A percentile compares a stretch with the other conserved stretches of the same genome.
These are phyloP conservation scores for Rhagonycha fulva DNA, from an alignment of 2,888 invertebrate species.

Conservation along the genomic window DNA sequence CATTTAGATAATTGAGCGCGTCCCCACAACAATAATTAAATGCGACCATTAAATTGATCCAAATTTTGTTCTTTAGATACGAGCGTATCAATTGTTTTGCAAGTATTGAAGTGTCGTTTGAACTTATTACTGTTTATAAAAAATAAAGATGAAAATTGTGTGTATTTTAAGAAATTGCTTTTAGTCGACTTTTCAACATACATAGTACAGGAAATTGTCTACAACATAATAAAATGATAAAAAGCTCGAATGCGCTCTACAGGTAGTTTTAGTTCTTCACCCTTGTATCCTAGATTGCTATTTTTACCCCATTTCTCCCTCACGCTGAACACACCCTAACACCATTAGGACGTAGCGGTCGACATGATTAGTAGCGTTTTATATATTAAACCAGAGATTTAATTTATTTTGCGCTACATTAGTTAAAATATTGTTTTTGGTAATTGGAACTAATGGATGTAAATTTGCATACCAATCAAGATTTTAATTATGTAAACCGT, in stretches of 20 bases:
- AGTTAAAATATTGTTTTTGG: slow-evolving; percentile 5
- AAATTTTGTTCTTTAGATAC: background rate
- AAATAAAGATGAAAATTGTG: background rate
- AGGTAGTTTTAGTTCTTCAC: slow-evolving; percentile 36
- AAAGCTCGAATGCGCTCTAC: slow-evolving; percentile 20
- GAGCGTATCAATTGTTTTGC: too few relatives aligned
- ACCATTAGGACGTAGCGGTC: slow-evolving; percentile 34
- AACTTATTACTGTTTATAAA: background rate
- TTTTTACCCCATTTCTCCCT: slow-evolving; percentile 41
- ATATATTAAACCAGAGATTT: slow-evolving; percentile 18
- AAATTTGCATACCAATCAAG: background rate
- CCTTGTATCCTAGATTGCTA: slow-evolving; percentile 39
- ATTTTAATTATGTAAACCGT: background rate
- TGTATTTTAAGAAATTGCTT: slow-evolving; percentile 15
- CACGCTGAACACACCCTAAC: slow-evolving; percentile 32
- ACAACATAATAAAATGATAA: slow-evolving; percentile 17
- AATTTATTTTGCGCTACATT: background rate
- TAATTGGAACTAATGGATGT: slow-evolving; percentile 9
- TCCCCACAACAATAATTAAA: background rate
- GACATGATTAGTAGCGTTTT: slow-evolving; percentile 28
- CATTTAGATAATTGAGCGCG: background rate
- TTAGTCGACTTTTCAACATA: slow-evolving; percentile 10
- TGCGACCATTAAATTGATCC: background rate
- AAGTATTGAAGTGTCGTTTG: background rate
- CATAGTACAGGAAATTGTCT: slow-evolving; percentile 22